A percentile compares a stretch with the other conserved stretches of the same genome.
phyloP scores from a whole-genome alignment of 2,113 vertebrate genomes.

The Pluvianellus socialis region DNA sequence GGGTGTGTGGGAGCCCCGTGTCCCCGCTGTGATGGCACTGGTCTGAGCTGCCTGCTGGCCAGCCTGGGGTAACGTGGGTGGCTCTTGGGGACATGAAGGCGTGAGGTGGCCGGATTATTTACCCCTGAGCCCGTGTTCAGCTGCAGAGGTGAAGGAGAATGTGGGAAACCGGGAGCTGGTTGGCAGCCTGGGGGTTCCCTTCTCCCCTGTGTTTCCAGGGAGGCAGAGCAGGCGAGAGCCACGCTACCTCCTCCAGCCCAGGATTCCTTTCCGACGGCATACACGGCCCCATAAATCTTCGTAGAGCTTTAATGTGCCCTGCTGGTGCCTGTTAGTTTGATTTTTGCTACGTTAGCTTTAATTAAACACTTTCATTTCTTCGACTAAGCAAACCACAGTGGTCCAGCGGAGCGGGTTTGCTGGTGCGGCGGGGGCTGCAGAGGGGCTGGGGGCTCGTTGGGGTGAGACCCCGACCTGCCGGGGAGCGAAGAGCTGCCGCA shows the following conservation, averaged over 20 bases:
- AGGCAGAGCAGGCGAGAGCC: not conserved
- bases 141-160: too few relatives aligned
- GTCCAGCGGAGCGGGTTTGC: accelerated
- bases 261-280: not conserved
- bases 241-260: not conserved
- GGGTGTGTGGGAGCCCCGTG: accelerated
- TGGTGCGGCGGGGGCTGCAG: accelerated
- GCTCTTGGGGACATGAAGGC: too few relatives aligned
- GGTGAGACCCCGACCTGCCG: accelerated
- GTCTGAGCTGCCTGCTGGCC: not conserved
- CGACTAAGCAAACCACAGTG: accelerated
- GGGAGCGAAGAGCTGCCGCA: not conserved
- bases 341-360: not conserved
- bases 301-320: not conserved
- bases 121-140: accelerated
- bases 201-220: not conserved
- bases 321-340: not conserved
- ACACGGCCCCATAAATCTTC: not conserved
- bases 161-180: not conserved
- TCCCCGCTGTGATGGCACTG: accelerated
- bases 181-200: not conserved
- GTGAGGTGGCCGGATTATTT: not conserved
- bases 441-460: not conserved
- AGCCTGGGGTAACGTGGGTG: not conserved
- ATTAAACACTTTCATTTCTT: not conserved